phyloP scores from a whole-genome alignment of 2,888 invertebrate genomes.

The Dromius quadrimaculatus region DNA sequence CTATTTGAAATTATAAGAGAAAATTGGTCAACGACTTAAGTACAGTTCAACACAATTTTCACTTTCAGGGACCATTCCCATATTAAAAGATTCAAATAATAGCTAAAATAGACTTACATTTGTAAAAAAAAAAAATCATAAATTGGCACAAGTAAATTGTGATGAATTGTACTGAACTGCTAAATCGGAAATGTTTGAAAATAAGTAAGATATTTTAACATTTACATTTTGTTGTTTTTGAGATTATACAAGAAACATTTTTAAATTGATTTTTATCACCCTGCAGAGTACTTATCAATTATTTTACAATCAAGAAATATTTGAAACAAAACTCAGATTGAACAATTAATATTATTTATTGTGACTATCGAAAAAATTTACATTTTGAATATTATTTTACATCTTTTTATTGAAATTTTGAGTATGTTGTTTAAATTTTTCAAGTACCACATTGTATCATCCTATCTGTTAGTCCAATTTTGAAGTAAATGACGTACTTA shows the following conservation, averaged over 20 bases:
- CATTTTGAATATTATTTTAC: slow-evolving; percentile 3
- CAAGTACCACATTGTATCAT: slow-evolving; percentile 49
- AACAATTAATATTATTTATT: too few relatives aligned
- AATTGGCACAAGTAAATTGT: too few relatives aligned
- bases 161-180: too few relatives aligned
- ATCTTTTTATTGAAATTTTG: not conserved
- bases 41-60: slow-evolving; percentile 2
- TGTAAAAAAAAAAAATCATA: too few relatives aligned
- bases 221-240: too few relatives aligned
- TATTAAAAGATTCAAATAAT: too few relatives aligned
- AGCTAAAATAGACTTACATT: too few relatives aligned
- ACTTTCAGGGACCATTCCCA: not conserved
- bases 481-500: slow-evolving; percentile 15
- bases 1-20: slow-evolving; percentile 30
- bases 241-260: not conserved
- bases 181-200: too few relatives aligned
- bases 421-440: slow-evolving; percentile 8
- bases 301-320: slow-evolving; percentile 18
- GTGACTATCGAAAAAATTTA: too few relatives aligned
- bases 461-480: slow-evolving; percentile 22
- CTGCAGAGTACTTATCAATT: slow-evolving; percentile 50
- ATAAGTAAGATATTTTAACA: too few relatives aligned
- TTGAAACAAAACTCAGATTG: slow-evolving; percentile 1
- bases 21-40: slow-evolving; percentile 1
- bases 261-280: slow-evolving; percentile 29